Conservation (phyloP, 2,797 vertebrate species). For the Coreius guichenoti region DNA sequence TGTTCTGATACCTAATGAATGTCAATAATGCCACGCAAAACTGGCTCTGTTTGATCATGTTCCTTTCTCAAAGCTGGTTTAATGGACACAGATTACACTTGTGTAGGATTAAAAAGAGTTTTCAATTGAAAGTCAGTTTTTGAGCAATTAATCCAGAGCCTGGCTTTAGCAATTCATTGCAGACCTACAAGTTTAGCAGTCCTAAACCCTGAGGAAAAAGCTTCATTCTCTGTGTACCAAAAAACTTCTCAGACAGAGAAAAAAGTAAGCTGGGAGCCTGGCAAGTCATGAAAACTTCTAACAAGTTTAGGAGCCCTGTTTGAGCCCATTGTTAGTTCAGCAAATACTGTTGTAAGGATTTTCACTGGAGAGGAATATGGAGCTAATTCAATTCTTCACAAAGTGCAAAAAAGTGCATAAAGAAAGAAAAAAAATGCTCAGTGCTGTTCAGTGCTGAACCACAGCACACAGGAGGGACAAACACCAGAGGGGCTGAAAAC, state of each 20-base stretch:
- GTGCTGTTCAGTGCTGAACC: conserved; percentile 23
- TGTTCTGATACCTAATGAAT: conserved; percentile 25
- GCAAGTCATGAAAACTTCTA: not conserved
- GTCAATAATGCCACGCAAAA: not conserved
- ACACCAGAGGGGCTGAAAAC: conserved; percentile 23
- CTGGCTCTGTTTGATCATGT: conserved; percentile 14
- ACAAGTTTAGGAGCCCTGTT: conserved; percentile 5
- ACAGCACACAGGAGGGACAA: not conserved
- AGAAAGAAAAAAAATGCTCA: conserved; percentile 28
- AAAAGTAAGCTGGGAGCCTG: not conserved
- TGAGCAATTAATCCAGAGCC: conserved; percentile 29
- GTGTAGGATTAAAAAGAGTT: conserved; percentile 27
- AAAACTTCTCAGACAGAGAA: not conserved
- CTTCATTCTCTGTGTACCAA: not conserved
- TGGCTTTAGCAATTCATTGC: conserved; percentile 28
- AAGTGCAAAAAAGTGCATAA: conserved; percentile 25
- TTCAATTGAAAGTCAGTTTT: conserved; percentile 28
- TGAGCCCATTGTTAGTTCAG: conserved; percentile 12
- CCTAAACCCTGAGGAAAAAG: not conserved
- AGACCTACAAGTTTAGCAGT: not conserved
- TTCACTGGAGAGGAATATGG: conserved; percentile 10
- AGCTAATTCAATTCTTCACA: conserved; percentile 40
- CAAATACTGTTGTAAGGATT: not conserved
- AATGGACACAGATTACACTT: conserved; percentile 16
- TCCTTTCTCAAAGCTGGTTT: conserved; percentile 10